These are phyloP conservation scores for Chaetophractus vellerosus DNA, from an alignment of 2,797 vertebrate genomes.

Conservation along the genomic window DNA sequence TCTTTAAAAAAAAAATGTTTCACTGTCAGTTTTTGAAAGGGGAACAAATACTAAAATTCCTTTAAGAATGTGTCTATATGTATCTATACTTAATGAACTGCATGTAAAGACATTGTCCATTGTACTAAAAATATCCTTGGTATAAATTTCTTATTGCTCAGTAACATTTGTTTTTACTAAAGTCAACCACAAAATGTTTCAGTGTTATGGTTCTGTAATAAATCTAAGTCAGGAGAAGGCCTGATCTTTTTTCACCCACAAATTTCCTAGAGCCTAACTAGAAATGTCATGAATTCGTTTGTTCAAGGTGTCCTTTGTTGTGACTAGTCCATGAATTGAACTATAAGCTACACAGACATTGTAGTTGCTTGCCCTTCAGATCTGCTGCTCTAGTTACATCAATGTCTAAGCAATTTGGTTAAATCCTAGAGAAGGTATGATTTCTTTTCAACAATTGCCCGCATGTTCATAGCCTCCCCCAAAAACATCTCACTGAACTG, in stretches of 20 bases:
- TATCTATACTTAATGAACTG: background rate
- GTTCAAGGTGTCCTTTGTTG: background rate
- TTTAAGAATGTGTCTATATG: conserved; percentile 20
- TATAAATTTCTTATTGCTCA: background rate
- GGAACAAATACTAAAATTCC: conserved; percentile 4
- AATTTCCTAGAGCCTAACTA: background rate
- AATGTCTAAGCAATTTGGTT: background rate
- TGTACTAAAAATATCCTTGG: conserved; percentile 18
- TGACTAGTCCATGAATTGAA: background rate
- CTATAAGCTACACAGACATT: background rate
- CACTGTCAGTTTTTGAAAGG: background rate
- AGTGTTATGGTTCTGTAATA: conserved; percentile 33
- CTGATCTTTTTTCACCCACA: background rate
- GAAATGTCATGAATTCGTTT: background rate
- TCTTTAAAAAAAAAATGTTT: too few relatives aligned
- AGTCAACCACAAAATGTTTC: background rate
- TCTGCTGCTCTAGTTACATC: background rate
- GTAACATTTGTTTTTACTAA: conserved; percentile 3
- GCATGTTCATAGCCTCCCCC: background rate
- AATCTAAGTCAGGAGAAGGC: conserved; percentile 1
- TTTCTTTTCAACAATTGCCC: conserved; percentile 25
- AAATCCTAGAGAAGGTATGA: background rate
- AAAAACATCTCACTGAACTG: background rate
- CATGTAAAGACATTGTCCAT: conserved; percentile 2
- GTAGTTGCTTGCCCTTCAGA: background rate